phyloP scores from a whole-genome alignment of 2,797 vertebrate genomes.

The Molossus molossus region DNA sequence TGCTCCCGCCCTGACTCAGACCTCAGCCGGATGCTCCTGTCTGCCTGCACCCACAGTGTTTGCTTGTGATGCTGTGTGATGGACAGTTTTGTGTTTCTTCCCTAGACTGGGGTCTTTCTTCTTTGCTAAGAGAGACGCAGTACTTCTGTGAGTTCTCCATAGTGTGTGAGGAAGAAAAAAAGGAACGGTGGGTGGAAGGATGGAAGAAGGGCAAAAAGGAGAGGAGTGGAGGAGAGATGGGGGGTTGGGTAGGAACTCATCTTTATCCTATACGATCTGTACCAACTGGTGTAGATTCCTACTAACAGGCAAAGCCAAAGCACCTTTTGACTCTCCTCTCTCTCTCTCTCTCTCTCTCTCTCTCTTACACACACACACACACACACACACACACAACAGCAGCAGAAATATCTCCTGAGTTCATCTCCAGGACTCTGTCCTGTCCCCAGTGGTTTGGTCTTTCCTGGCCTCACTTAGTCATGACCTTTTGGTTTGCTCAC shows the following conservation, averaged over 20 bases:
- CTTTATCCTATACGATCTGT: not conserved
- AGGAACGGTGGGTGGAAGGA: fast-evolving
- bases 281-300: not conserved
- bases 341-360: not conserved
- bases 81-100: not conserved
- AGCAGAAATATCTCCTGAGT: not conserved
- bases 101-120: not conserved
- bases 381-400: no score
- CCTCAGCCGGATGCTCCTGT: not conserved
- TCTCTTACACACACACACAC: no score
- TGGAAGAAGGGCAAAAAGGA: not conserved
- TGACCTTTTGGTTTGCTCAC: not conserved
- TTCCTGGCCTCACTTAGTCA: not conserved
- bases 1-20: not conserved
- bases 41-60: not conserved
- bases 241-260: not conserved
- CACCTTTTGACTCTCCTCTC: not conserved
- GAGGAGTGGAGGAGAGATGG: no score
- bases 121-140: not conserved
- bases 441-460: not conserved
- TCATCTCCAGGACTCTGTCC: not conserved
- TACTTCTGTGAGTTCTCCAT: not conserved
- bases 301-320: not conserved
- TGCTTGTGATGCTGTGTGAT: not conserved
- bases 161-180: not conserved